phyloP scores from a whole-genome alignment of 2,113 vertebrate species.

The Peromyscus maniculatus region DNA sequence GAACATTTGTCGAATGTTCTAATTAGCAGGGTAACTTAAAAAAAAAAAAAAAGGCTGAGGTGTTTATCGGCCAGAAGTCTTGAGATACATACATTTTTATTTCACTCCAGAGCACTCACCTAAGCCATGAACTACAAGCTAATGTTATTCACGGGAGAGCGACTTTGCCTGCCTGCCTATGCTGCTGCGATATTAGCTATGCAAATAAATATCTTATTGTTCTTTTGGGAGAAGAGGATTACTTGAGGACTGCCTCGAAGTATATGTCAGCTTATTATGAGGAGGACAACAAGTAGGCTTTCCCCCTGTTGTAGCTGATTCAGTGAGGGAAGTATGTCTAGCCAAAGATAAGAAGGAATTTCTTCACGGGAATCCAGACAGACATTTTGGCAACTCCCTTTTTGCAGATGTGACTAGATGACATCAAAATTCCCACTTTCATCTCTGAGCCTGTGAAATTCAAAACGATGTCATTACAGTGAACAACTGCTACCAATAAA shows the following conservation, averaged over 20 bases:
- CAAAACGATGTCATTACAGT: not conserved
- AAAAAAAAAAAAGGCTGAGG: constrained; percentile 11
- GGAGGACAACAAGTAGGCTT: constrained; percentile 31
- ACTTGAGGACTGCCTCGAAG: constrained; percentile 64
- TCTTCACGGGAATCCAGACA: constrained; percentile 49
- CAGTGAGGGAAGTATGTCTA: constrained; percentile 42
- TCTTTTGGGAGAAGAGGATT: constrained; percentile 70
- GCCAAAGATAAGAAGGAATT: constrained; percentile 49
- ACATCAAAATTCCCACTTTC: constrained; percentile 34
- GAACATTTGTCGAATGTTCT: not conserved
- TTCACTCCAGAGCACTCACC: constrained; percentile 28
- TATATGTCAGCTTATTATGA: constrained; percentile 36
- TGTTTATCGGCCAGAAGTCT: constrained; percentile 36
- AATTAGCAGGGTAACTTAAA: not conserved
- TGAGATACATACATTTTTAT: constrained; percentile 31
- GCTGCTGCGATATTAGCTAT: constrained; percentile 55
- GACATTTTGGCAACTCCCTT: not conserved
- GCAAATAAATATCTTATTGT: constrained; percentile 74
- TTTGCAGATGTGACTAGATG: constrained; percentile 43
- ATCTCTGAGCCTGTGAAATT: constrained; percentile 35
- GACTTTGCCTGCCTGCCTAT: constrained; percentile 49
- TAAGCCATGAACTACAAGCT: constrained; percentile 59
- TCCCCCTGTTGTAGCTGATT: constrained; percentile 25
- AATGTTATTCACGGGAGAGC: constrained; percentile 54
- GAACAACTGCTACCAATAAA: not conserved